Base-by-base conservation (phyloP, 2,888 invertebrate genomes). In the Octonoba sinensis region DNA sequence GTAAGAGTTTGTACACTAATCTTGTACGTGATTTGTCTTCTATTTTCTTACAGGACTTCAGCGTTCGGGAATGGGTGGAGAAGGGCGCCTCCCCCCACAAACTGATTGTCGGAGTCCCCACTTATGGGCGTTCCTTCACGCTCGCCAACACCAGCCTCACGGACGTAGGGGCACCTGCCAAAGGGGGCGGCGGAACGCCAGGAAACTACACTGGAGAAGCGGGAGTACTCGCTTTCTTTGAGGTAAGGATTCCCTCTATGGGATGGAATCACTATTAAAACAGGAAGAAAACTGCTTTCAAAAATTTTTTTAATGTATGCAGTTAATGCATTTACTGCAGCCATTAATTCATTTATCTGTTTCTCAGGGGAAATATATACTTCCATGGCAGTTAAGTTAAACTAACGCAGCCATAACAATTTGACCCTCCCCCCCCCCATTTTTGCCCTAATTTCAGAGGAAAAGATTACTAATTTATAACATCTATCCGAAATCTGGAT, bases 211-310 rank as follows among this genome's bases (percentile, higher is more conserved):
- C 97, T 0, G 93, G 93, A 85, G 97, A 98, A 89, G 93, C 95
- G 8, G 98, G 98, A 18, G 97, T 97, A 89, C 92, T 97, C 89
- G 95, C 97, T 3, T 97, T 96, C 89, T 98, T 97, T 87, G 98
- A 98, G 91, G 92, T 91, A 87, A 81, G 85, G 71, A 36, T 36
- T 36, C 36, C 11, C 8, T 8, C 6, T 11, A 8, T 36, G 36
- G 8, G 8, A 36, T 36, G 8, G 8, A 36, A 36, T 36, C 8
- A 6, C 36, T 36, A 11, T 36, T 8, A 8, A 60, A 27, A 13
- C 20, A 27, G 27, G 27, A 27, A 6, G 27, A 27, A 3, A 6
- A 27, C 27, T 56, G 56, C 0, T 56, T 18, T 22, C 11, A 56
- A 3, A n/a, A 11, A 1, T 1, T 11, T 6, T 22, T 4, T 6